Evolutionary conservation across 2,888 invertebrate species (phyloP).

Genomic region (Odontocolon sp.): DNA sequence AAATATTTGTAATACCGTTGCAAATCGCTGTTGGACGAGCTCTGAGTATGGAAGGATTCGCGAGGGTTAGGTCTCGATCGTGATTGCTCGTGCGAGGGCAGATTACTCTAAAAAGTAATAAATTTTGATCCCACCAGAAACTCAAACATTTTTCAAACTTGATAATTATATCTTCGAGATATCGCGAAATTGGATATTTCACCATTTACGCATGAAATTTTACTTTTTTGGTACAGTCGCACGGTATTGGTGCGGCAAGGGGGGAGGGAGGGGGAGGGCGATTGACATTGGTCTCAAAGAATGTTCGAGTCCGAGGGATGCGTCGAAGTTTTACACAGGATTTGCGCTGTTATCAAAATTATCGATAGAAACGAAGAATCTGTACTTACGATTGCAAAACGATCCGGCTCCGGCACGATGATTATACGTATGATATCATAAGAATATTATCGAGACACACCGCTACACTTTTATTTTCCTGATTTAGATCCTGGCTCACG

Average conservation of each 20-base stretch:
- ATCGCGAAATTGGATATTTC: neutral
- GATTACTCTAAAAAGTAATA: too few relatives aligned
- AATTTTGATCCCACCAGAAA: too few relatives aligned
- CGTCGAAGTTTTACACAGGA: constrained; percentile 10
- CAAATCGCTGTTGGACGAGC: constrained; percentile 3
- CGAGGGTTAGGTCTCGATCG: constrained; percentile 62
- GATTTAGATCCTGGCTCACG: constrained; percentile 38
- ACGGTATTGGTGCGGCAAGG: too few relatives aligned
- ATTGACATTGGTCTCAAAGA: constrained; percentile 67
- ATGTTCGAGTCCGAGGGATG: constrained; percentile 46
- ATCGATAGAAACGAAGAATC: neutral
- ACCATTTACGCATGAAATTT: too few relatives aligned
- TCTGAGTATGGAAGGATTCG: constrained; percentile 22
- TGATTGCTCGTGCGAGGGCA: neutral
- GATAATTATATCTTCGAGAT: too few relatives aligned
- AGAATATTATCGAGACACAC: constrained; percentile 66
- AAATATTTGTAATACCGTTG: neutral
- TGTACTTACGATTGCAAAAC: constrained; percentile 74
- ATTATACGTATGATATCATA: constrained; percentile 74
- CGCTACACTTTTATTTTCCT: constrained; percentile 65
- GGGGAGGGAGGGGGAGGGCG: constrained; percentile 34
- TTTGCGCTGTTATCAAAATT: neutral
- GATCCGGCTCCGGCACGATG: constrained; percentile 66
- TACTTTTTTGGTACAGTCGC: neutral
- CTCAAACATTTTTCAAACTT: too few relatives aligned